Evolutionary conservation across 2,797 vertebrate species (phyloP).

Genomic region (Clarias platycephalus): DNA sequence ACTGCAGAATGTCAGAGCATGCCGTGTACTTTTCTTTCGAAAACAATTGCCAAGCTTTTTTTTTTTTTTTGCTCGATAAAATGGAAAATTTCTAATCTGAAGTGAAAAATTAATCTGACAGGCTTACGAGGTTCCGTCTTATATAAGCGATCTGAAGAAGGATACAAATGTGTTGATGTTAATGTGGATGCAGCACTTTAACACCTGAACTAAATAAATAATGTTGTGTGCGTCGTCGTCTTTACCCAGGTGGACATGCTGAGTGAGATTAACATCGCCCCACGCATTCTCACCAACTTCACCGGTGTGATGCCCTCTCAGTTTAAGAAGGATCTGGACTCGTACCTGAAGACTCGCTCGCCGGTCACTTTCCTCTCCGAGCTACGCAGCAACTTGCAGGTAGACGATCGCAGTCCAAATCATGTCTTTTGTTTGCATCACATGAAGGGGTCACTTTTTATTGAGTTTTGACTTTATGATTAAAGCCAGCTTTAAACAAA

Average conservation of each 20-base stretch:
- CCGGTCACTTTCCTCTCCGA: slow-evolving; percentile 97
- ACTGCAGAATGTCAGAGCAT: no score
- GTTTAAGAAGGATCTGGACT: slow-evolving; percentile 99
- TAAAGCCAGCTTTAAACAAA: neutral
- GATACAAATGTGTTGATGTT: neutral
- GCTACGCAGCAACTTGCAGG: slow-evolving; percentile 96
- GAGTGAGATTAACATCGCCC: slow-evolving; percentile 98
- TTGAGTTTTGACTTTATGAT: neutral
- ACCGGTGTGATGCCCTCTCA: slow-evolving; percentile 98
- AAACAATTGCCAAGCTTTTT: no score
- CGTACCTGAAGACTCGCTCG: slow-evolving; percentile 97
- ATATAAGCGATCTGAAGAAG: neutral
- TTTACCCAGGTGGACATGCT: slow-evolving; percentile 92
- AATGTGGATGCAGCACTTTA: no score
- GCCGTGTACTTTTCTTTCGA: no score
- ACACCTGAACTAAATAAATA: no score
- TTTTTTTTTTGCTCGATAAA: neutral
- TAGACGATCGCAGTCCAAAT: slow-evolving; percentile 54
- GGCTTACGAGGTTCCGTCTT: neutral
- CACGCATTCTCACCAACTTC: slow-evolving; percentile 98
- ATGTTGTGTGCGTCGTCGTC: neutral
- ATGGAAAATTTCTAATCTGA: neutral
- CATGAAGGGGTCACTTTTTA: neutral
- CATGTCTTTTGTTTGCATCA: neutral
- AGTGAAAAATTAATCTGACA: no score